Percentiles rank a stretch among this genome's conserved stretches.
These are phyloP conservation scores for Muscicapa comitata DNA, from an alignment of 2,797 vertebrate genomes.

Conservation along the genomic window DNA sequence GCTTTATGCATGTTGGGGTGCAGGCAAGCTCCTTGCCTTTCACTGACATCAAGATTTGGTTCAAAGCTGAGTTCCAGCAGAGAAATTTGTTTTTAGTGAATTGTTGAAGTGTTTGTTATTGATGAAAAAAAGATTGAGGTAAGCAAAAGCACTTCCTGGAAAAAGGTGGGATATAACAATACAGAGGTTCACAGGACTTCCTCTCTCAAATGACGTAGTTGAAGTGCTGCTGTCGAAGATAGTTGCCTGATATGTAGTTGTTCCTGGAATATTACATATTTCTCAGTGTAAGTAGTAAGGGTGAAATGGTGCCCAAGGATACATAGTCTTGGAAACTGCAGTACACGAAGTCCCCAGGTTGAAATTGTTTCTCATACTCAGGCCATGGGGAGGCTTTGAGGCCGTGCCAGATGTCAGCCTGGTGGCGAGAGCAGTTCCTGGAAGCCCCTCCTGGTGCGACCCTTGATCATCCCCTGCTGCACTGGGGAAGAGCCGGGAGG, in stretches of 20 bases:
- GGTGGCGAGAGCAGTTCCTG: no score
- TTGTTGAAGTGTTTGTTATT: neutral
- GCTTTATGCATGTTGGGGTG: neutral
- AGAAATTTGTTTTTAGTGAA: neutral
- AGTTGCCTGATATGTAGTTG: rapidly evolving
- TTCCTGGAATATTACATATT: neutral
- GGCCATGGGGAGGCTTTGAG: neutral
- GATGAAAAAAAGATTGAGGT: neutral
- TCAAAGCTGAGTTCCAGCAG: neutral
- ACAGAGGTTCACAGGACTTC: neutral
- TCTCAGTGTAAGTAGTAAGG: neutral
- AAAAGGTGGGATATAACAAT: neutral
- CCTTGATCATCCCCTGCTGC: neutral
- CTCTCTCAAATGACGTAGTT: neutral
- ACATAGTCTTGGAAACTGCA: neutral
- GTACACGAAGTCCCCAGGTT: rapidly evolving
- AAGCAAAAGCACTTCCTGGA: neutral
- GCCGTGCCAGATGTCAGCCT: rapidly evolving
- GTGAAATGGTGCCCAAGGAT: neutral
- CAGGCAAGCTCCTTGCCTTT: neutral
- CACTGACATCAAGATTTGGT: neutral
- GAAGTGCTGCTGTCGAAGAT: neutral
- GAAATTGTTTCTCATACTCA: neutral
- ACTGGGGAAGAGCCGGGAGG: no score
- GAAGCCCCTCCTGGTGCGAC: rapidly evolving